phyloP scores from a whole-genome alignment of 2,113 vertebrate genomes.

The Galemys pyrenaicus region DNA sequence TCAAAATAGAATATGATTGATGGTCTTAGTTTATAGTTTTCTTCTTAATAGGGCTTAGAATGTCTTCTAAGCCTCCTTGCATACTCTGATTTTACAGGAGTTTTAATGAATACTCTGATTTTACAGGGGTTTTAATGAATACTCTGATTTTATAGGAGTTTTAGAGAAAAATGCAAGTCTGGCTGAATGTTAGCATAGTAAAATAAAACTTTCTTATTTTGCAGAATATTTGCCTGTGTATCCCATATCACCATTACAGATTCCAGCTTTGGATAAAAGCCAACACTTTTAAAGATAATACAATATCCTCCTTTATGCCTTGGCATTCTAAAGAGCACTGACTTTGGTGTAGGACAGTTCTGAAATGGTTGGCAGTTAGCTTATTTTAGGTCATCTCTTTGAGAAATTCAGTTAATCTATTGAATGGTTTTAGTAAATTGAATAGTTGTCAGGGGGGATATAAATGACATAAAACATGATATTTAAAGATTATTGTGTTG shows the following conservation, averaged over 20 bases:
- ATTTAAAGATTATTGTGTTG: background rate
- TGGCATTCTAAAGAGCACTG: conserved; percentile 26
- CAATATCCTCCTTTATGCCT: background rate
- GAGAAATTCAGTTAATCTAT: conserved; percentile 57
- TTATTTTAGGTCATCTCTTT: conserved; percentile 58
- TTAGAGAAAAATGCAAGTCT: conserved; percentile 50
- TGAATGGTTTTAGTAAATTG: conserved; percentile 56
- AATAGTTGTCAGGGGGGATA: conserved; percentile 25
- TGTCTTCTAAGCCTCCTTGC: background rate
- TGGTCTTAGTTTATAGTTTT: conserved; percentile 46
- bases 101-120: conserved; percentile 29
- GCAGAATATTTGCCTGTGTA: conserved; percentile 23
- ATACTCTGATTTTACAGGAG: conserved; percentile 29
- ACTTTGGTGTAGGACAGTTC: conserved; percentile 41
- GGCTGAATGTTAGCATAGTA: conserved; percentile 17
- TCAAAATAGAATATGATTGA: conserved; percentile 28
- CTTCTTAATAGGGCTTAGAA: conserved; percentile 7
- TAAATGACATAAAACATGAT: conserved; percentile 30
- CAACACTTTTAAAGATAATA: conserved; percentile 28
- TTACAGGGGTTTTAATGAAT: no score
- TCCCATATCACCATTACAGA: background rate
- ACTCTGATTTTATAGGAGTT: no score
- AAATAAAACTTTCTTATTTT: conserved; percentile 38
- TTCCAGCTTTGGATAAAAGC: conserved; percentile 39
- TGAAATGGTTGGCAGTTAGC: conserved; percentile 58